These are phyloP conservation scores for Xenopus laevis DNA, from an alignment of 2,113 vertebrate species.

Conservation along the genomic window DNA sequence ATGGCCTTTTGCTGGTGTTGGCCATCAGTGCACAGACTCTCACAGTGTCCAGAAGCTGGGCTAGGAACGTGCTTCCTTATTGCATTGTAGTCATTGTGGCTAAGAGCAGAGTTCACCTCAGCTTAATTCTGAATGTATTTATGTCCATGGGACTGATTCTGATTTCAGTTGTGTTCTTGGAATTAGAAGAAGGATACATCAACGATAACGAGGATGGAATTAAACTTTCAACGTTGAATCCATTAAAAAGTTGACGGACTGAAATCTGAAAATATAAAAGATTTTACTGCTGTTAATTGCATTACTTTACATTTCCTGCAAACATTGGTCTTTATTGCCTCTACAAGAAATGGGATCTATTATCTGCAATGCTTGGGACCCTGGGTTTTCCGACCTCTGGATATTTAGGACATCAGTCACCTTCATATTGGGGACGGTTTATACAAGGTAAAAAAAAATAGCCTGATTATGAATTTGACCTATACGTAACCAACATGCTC, in stretches of 20 bases:
- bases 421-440: no score
- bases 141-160: constrained; percentile 79
- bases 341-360: no score
- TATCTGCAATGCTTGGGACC: no score
- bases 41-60: constrained; percentile 68
- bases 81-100: constrained; percentile 60
- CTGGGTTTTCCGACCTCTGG: no score
- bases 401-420: no score
- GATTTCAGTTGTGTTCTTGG: constrained; percentile 66
- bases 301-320: no score
- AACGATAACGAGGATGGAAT: constrained; percentile 70
- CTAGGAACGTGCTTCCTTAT: constrained; percentile 62
- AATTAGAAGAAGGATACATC: constrained; percentile 66
- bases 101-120: constrained; percentile 64
- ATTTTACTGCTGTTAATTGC: neutral
- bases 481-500: no score
- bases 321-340: no score
- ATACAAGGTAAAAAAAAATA: no score
- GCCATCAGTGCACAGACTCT: constrained; percentile 52
- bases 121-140: constrained; percentile 70
- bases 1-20: constrained; percentile 65
- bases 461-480: no score
- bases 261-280: constrained; percentile 59
- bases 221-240: constrained; percentile 66
- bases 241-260: constrained; percentile 69